Evolutionary conservation across 2,797 vertebrate species (phyloP).

Genomic region (Rhabdomys pumilio): DNA sequence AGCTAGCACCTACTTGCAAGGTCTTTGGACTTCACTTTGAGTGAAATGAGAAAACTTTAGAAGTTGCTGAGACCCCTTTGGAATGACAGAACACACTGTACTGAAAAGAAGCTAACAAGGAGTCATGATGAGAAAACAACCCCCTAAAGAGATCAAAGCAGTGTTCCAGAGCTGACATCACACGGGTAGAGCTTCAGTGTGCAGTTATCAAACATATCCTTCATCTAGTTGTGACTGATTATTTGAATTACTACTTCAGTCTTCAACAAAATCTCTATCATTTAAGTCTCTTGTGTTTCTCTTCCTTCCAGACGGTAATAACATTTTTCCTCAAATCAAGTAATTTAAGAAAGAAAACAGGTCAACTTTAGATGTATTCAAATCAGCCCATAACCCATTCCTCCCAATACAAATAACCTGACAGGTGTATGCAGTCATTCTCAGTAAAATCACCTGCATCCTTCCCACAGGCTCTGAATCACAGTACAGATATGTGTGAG

Average conservation of each 20-base stretch:
- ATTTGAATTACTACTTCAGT: conserved; percentile 6
- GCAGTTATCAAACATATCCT: not conserved
- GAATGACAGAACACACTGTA: not conserved
- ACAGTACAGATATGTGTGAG: not conserved
- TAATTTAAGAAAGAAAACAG: conserved; percentile 38
- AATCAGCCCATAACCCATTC: conserved; percentile 1
- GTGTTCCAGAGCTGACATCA: not conserved
- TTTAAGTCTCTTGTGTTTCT: not conserved
- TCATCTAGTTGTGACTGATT: not conserved
- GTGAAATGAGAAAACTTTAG: not conserved
- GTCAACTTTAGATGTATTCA: conserved; percentile 2
- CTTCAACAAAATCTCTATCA: not conserved
- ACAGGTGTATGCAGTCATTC: not conserved
- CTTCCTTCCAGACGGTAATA: not conserved
- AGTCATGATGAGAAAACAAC: not conserved
- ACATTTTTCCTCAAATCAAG: not conserved
- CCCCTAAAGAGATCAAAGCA: not conserved
- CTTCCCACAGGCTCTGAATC: not conserved
- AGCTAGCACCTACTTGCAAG: not conserved
- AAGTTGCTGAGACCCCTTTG: not conserved
- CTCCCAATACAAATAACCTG: not conserved
- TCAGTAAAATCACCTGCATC: not conserved
- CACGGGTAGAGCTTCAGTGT: not conserved
- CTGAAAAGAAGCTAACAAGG: not conserved
- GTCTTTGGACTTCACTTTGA: not conserved